phyloP scores from a whole-genome alignment of 2,113 vertebrate species.

The Nycticebus coucang region DNA sequence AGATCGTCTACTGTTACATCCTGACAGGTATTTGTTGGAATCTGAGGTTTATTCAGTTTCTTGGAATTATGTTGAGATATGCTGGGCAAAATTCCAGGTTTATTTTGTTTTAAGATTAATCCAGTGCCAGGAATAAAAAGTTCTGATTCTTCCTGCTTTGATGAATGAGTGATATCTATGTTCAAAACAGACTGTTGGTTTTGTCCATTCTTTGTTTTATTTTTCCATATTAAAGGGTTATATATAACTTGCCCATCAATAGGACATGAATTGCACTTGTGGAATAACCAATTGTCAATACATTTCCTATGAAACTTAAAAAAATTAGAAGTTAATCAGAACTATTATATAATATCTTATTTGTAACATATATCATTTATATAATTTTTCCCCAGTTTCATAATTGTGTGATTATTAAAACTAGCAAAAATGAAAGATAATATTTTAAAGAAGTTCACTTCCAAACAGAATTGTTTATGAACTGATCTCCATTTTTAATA shows the following conservation, averaged over 20 bases:
- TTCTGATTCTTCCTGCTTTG: conserved; percentile 69
- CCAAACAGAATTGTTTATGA: background rate
- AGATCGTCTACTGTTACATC: conserved; percentile 59
- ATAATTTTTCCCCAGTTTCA: background rate
- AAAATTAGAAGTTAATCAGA: conserved; percentile 39
- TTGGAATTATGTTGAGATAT: conserved; percentile 35
- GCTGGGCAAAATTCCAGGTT: conserved; percentile 20
- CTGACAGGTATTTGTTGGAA: conserved; percentile 6
- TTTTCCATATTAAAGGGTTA: conserved; percentile 81
- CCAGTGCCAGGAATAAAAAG: conserved; percentile 83
- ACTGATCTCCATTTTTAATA: background rate
- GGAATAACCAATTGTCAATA: conserved; percentile 83
- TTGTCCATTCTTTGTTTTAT: conserved; percentile 25
- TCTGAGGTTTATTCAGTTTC: conserved; percentile 4
- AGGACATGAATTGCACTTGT: conserved; percentile 82
- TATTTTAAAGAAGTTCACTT: background rate
- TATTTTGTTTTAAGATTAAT: conserved; percentile 65
- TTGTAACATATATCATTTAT: background rate
- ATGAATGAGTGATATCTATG: background rate
- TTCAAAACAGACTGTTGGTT: conserved; percentile 18
- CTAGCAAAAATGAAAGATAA: background rate
- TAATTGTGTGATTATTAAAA: conserved; percentile 7
- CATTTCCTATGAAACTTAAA: conserved; percentile 87
- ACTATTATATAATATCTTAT: background rate
- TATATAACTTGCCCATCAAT: conserved; percentile 85